Evolutionary conservation across 2,888 invertebrate genomes (phyloP).

Genomic region (Rotaria sp.): DNA sequence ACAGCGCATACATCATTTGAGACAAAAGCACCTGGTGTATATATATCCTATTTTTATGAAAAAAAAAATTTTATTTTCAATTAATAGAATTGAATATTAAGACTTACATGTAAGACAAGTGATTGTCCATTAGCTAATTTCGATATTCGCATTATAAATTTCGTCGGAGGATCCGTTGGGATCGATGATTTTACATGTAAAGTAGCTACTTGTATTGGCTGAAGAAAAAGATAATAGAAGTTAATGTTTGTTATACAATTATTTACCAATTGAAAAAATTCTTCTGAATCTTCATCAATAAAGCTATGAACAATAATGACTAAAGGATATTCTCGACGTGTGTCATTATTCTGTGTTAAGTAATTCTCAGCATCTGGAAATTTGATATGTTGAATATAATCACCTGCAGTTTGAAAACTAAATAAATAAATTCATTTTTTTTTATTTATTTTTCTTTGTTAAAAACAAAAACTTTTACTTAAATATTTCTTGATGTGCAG

Average conservation of each 20-base stretch:
- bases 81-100: background rate
- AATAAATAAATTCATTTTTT: background rate
- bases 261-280: background rate
- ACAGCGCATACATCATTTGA: background rate
- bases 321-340: conserved; percentile 4
- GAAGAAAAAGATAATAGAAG: background rate
- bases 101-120: background rate
- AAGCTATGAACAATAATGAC: background rate
- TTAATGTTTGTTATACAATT: background rate
- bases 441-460: background rate
- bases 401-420: background rate
- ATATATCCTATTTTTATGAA: background rate
- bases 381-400: background rate
- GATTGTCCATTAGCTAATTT: background rate
- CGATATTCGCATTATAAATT: background rate
- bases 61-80: background rate
- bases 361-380: background rate
- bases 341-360: background rate
- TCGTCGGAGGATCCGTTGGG: background rate
- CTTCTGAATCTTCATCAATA: background rate
- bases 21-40: background rate
- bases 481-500: background rate
- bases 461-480: background rate
- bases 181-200: conserved; percentile 15
- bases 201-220: background rate